Percentiles rank a stretch among this genome's conserved stretches.
Conservation (phyloP, 2,113 vertebrate species). For the Glaucomys volans region DNA sequence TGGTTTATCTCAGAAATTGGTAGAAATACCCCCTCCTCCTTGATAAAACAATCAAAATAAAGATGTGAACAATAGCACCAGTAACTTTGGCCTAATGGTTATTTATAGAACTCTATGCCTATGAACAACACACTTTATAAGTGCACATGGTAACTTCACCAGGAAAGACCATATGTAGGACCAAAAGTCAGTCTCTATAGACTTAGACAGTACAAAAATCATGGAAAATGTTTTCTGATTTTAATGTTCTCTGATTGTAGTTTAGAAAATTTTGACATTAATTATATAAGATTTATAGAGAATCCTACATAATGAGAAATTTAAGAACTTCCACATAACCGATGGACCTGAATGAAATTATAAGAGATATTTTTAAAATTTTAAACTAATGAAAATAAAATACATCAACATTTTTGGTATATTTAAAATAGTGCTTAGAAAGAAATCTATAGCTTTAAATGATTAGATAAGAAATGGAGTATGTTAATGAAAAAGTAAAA, state of each 20-base stretch:
- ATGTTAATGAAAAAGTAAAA: background rate
- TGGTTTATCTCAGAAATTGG: background rate
- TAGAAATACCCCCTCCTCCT: background rate
- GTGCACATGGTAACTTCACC: background rate
- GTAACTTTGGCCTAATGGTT: background rate
- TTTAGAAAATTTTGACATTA: background rate
- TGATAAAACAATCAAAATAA: background rate
- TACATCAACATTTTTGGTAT: background rate
- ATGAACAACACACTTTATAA: background rate
- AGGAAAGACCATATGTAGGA: background rate
- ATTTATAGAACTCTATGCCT: background rate
- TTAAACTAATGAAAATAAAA: background rate
- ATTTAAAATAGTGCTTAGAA: background rate
- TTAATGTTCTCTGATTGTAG: background rate
- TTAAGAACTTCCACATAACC: background rate
- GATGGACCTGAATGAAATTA: background rate
- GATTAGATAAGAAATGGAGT: background rate
- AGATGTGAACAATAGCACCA: background rate
- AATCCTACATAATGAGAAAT: background rate
- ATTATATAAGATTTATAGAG: background rate
- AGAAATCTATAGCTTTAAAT: background rate
- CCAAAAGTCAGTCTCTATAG: background rate
- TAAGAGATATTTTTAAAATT: background rate
- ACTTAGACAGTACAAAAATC: background rate
- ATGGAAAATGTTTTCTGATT: background rate